phyloP scores from a whole-genome alignment of 2,113 vertebrate genomes.

The Myodes glareolus region DNA sequence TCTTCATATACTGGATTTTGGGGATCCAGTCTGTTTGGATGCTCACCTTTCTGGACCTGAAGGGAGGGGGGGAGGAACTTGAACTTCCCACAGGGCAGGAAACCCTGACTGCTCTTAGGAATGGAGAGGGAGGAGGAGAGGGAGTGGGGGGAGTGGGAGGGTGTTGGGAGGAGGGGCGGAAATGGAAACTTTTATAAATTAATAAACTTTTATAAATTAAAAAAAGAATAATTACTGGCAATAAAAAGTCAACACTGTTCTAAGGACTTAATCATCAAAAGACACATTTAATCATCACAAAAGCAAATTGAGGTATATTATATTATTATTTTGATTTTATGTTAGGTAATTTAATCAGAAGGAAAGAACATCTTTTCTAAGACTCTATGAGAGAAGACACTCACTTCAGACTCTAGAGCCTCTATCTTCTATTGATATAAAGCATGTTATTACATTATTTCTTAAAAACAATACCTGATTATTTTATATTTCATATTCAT shows the following conservation, averaged over 20 bases:
- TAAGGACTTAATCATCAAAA: not conserved
- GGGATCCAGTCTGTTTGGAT: too few species aligned
- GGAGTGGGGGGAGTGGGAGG: too few species aligned
- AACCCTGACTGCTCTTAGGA: too few species aligned
- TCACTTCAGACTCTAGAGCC: not conserved
- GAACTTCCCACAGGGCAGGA: too few species aligned
- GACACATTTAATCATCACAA: constrained; percentile 29
- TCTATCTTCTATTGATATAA: not conserved
- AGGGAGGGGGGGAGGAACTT: too few species aligned
- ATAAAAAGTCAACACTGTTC: not conserved
- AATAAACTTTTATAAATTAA: too few species aligned
- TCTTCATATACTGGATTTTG: too few species aligned
- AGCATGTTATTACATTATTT: not conserved
- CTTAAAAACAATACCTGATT: not conserved
- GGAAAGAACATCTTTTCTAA: not conserved
- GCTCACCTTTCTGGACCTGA: too few species aligned
- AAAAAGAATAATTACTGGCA: not conserved
- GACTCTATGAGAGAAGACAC: not conserved
- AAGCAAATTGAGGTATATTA: not conserved
- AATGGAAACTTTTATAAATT: too few species aligned
- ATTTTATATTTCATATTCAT: not conserved
- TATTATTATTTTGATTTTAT: constrained; percentile 41
- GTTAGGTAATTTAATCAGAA: not conserved
- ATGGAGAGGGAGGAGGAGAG: too few species aligned
- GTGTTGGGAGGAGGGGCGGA: too few species aligned